Percentiles rank a stretch among this genome's conserved stretches.
These are phyloP conservation scores for Pterostichus madidus DNA, from an alignment of 2,888 invertebrate species.

Conservation along the genomic window DNA sequence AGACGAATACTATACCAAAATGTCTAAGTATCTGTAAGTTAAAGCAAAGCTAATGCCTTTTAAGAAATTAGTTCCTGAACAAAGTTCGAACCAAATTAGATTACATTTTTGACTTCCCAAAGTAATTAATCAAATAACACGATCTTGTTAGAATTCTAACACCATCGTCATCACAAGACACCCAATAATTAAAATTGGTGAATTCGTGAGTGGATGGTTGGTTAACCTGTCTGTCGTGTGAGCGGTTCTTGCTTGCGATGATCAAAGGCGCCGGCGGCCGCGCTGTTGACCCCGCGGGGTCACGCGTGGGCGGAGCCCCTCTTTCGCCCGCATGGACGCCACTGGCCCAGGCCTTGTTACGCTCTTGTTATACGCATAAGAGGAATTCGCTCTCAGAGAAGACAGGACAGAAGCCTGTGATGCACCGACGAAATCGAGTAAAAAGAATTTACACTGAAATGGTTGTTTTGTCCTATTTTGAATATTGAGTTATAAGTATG, in stretches of 20 bases:
- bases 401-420: too few species aligned
- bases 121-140: conserved; percentile 10
- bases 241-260: conserved; percentile 19
- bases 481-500: conserved; percentile 4
- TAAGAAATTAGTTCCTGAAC: conserved; percentile 12
- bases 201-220: conserved; percentile 37
- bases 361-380: neutral
- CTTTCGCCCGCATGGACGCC: neutral
- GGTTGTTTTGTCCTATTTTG: neutral
- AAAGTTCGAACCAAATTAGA: conserved; percentile 14
- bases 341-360: neutral
- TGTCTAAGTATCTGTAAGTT: neutral
- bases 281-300: conserved; percentile 34
- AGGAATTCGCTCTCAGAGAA: too few species aligned
- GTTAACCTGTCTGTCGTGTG: conserved; percentile 48
- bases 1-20: too few species aligned
- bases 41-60: neutral
- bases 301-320: conserved; percentile 43
- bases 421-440: neutral
- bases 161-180: conserved; percentile 2
- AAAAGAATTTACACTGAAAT: neutral
- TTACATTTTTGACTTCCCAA: conserved; percentile 11
- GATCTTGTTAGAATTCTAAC: conserved; percentile 24
- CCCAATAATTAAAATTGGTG: conserved; percentile 51
- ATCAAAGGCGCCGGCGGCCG: conserved; percentile 56